Evolutionary conservation across 2,888 invertebrate genomes (phyloP).

Genomic region (Tinea pellionella): DNA sequence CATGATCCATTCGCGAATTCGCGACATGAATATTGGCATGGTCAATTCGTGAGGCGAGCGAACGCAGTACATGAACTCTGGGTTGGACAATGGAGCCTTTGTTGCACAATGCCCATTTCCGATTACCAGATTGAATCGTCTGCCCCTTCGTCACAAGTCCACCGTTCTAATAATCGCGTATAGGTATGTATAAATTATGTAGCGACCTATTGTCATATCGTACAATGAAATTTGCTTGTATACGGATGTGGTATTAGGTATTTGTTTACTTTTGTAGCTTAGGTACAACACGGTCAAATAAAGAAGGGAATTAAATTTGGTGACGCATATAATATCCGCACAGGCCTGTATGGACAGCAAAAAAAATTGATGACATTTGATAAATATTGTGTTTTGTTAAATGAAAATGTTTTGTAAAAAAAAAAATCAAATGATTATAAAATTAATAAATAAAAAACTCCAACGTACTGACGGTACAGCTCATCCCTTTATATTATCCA

Average conservation of each 20-base stretch:
- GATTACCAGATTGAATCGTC: constrained; percentile 64
- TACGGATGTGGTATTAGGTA: background rate
- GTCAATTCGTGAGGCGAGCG: background rate
- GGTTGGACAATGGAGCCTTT: constrained; percentile 53
- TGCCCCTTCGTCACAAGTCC: constrained; percentile 51
- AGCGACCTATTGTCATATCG: constrained; percentile 5
- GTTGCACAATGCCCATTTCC: constrained; percentile 67
- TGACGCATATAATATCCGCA: too few species aligned
- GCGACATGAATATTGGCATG: constrained; percentile 10
- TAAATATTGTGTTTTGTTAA: too few species aligned
- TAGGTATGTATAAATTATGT: constrained; percentile 7
- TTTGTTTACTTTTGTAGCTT: background rate
- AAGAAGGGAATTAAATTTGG: too few species aligned
- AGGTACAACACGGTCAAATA: background rate
- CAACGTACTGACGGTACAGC: too few species aligned
- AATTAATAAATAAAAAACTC: too few species aligned
- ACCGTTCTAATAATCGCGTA: constrained; percentile 40
- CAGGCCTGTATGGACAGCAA: too few species aligned
- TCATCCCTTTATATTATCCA: too few species aligned
- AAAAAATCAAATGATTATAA: too few species aligned
- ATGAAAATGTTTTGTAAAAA: too few species aligned
- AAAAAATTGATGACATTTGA: too few species aligned
- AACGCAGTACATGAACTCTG: constrained; percentile 21
- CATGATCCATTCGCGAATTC: constrained; percentile 7
- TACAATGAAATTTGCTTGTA: background rate